Conservation (phyloP, 1,140 invertebrate genomes). For the Mactra quadrangularis region DNA sequence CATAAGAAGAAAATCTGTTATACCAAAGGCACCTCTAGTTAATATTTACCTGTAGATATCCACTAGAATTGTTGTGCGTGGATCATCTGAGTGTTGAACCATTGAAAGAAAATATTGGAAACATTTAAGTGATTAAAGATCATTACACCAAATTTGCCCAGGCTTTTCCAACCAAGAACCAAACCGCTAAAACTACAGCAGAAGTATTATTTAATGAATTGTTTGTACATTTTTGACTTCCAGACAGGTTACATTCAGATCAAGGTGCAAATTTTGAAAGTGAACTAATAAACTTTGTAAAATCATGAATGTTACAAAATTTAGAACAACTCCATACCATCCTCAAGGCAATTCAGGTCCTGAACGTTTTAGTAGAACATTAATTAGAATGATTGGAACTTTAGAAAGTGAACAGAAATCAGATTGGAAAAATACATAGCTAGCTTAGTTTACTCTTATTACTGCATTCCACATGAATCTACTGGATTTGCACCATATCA, state of each 20-base stretch:
- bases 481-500: not conserved
- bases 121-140: slow-evolving; percentile 52
- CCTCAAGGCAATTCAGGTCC: not conserved
- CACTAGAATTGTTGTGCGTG: slow-evolving; percentile 51
- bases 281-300: slow-evolving; percentile 35
- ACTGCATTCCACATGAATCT: not conserved
- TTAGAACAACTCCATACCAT: slow-evolving; percentile 61
- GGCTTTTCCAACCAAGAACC: slow-evolving; percentile 31
- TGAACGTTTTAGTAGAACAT: slow-evolving; percentile 55
- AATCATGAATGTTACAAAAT: slow-evolving; percentile 22
- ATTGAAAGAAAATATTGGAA: slow-evolving; percentile 21
- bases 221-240: slow-evolving; percentile 48
- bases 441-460: not conserved
- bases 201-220: slow-evolving; percentile 36
- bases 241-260: slow-evolving; percentile 32
- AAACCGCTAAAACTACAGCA: slow-evolving; percentile 56
- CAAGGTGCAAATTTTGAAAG: slow-evolving; percentile 51
- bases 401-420: not conserved
- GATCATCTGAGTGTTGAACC: slow-evolving; percentile 16
- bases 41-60: slow-evolving; percentile 1
- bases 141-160: slow-evolving; percentile 34
- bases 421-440: slow-evolving; percentile 22
- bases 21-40: slow-evolving; percentile 20
- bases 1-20: slow-evolving; percentile 25
- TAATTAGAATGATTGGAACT: no score